These are phyloP conservation scores for Butorides virescens DNA, from an alignment of 2,113 vertebrate species.

Conservation along the genomic window DNA sequence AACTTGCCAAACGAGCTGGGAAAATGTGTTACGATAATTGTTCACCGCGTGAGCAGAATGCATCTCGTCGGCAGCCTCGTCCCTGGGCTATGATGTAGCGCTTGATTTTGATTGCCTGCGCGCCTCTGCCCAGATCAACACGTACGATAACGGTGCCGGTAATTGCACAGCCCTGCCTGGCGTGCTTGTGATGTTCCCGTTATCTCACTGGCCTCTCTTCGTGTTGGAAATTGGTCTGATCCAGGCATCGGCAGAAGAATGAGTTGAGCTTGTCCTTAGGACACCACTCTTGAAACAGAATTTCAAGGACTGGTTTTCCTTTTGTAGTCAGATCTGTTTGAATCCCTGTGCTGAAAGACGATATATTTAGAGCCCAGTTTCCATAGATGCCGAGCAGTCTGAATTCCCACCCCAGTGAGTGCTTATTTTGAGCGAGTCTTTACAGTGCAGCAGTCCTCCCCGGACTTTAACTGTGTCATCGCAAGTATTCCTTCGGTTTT, in stretches of 20 bases:
- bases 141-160: accelerated
- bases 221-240: not conserved
- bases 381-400: not conserved
- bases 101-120: not conserved
- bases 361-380: not conserved
- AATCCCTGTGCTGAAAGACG: not conserved
- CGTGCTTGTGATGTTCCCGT: not conserved
- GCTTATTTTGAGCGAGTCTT: not conserved
- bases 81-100: not conserved
- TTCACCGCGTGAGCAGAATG: not conserved
- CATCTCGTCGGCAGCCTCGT: not conserved
- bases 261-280: not conserved
- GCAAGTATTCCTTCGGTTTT: not conserved
- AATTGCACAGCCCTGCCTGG: not conserved
- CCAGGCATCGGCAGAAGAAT: not conserved
- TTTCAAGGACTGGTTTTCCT: not conserved
- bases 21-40: not conserved
- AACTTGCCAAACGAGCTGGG: not conserved
- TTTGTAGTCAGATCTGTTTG: not conserved
- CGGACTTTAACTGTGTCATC: not conserved
- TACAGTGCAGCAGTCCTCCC: not conserved
- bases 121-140: not conserved
- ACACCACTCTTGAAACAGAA: not conserved
- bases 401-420: slow-evolving; percentile 7
- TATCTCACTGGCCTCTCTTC: not conserved